Base-by-base conservation (phyloP, 2,888 invertebrate genomes). In the Ophion ventricosus region DNA sequence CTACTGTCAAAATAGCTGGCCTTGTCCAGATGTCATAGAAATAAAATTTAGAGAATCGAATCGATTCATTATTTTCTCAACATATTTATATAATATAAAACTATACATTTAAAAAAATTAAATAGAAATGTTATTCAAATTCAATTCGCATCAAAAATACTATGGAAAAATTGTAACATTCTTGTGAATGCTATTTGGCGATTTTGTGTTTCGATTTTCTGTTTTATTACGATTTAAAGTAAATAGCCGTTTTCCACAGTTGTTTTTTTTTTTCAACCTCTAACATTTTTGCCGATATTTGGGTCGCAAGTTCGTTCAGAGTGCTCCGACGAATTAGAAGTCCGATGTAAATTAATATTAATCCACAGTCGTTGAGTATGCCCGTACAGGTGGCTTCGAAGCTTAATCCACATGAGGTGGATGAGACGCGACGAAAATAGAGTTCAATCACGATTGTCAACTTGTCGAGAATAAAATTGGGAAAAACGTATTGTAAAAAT, bases 291-390 rank as follows among this genome's bases (percentile, higher is more conserved):
- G 10, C 17, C 10, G 20, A 61, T 7, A 61, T 40, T n/a, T n/a
- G 10, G 23, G 35, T n/a, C 14, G n/a, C n/a, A 23, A 56, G 63
- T 40, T 70, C 29, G 29, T 26, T 57, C 56, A 25, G 25, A 74
- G 59, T 26, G 23, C 25, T 20, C 57, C 17, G 74, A 74, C 67
- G 7, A 78, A 75, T 83, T 83, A 83, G 63, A 67, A 23, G 20
- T 43, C 11, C 26, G 43, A 43, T 70, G 74, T 11, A 14, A 78
- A 82, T 61, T 23, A 73, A 57, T 43, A 74, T 79, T 79, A 79
- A 69, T 70, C 10, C 1, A 26, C 17, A 26, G 63, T 63, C 20
- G 69, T 69, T 69, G 64, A 79, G n/a, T 14, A 56, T 49, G 17
- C 10, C n/a, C 17, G 72, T 43, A 66, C 66, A 23, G 66, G n/a